Conservation (phyloP, 2,113 vertebrate species). For the Oncorhynchus tshawytscha region DNA sequence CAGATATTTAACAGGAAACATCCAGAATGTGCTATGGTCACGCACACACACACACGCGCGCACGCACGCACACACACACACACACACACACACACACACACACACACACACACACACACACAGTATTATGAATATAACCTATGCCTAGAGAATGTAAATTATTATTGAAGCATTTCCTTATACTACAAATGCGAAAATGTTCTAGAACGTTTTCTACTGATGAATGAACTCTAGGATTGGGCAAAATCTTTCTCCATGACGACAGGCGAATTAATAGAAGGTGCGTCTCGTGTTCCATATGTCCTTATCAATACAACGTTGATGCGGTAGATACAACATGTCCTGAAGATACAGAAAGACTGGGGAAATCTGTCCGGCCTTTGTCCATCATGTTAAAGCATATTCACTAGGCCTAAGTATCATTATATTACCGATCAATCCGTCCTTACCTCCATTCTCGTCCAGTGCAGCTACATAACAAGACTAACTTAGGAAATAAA, state of each 20-base stretch:
- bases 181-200: slow-evolving; percentile 57
- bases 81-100: slow-evolving; percentile 10
- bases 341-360: background rate
- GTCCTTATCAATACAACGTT: background rate
- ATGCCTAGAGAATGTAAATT: slow-evolving; percentile 91
- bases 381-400: too few species aligned
- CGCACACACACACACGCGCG: too few species aligned
- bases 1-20: too few species aligned
- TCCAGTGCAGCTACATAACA: too few species aligned
- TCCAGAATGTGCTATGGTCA: too few species aligned
- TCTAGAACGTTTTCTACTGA: slow-evolving; percentile 90
- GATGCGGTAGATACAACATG: too few species aligned
- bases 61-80: too few species aligned
- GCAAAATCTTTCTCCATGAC: background rate
- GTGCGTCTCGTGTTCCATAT: background rate
- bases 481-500: too few species aligned
- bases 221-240: slow-evolving; percentile 79
- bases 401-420: too few species aligned
- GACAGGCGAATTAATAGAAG: background rate
- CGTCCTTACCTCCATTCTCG: too few species aligned
- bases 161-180: slow-evolving; percentile 75
- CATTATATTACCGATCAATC: too few species aligned
- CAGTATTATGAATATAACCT: slow-evolving; percentile 94
- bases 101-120: slow-evolving; percentile 90
- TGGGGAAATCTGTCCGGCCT: background rate